Percentiles rank a stretch among this genome's conserved stretches.
Evolutionary conservation across 2,113 vertebrate genomes (phyloP).

Genomic region (Porphyrio hochstetteri): DNA sequence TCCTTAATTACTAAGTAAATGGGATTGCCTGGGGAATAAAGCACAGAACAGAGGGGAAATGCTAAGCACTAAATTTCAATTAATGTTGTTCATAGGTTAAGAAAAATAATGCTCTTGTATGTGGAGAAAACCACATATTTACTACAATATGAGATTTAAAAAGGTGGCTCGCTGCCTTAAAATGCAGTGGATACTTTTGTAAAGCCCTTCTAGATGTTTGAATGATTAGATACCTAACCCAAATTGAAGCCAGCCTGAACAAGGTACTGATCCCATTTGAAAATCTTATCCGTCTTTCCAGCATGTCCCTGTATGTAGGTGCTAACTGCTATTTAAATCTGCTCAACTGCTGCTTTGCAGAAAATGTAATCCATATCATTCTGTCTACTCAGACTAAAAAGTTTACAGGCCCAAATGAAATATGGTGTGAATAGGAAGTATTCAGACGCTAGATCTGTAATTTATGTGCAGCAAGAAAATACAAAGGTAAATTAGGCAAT

Average conservation of each 20-base stretch:
- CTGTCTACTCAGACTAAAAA: neutral
- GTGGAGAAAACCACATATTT: neutral
- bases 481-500: neutral
- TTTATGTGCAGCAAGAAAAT: neutral
- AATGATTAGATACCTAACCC: neutral
- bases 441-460: neutral
- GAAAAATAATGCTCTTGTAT: neutral
- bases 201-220: neutral
- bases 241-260: neutral
- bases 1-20: neutral
- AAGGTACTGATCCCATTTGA: neutral
- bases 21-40: neutral
- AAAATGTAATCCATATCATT: neutral
- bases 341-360: constrained; percentile 10
- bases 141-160: neutral
- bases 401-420: neutral
- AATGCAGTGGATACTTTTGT: neutral
- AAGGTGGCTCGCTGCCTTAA: neutral
- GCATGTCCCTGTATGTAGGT: neutral
- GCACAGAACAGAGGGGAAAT: neutral
- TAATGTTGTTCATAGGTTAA: neutral
- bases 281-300: neutral
- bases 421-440: neutral
- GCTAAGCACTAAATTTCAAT: neutral
- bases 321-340: constrained; percentile 43